Percentiles rank a stretch among this genome's conserved stretches.
Evolutionary conservation across 2,797 vertebrate species (phyloP).

Genomic region (Momotus momota): DNA sequence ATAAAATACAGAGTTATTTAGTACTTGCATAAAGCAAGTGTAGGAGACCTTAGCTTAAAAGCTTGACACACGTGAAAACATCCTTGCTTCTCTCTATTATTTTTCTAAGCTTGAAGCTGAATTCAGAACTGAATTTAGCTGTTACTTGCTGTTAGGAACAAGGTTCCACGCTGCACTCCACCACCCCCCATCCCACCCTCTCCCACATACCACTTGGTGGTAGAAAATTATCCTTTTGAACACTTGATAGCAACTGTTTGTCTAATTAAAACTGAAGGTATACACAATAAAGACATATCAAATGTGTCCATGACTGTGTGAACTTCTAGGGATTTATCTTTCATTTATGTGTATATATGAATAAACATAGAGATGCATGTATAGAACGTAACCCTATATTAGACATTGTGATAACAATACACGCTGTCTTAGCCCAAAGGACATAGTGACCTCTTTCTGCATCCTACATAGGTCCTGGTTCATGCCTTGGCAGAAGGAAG

Average conservation of each 20-base stretch:
- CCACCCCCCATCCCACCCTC: accelerated
- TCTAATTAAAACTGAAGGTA: neutral
- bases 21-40: constrained; percentile 37
- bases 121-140: constrained; percentile 10
- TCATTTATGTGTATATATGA: neutral
- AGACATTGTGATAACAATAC: neutral
- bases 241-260: neutral
- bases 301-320: neutral
- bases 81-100: neutral
- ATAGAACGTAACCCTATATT: neutral
- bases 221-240: neutral
- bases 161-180: neutral
- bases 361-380: neutral
- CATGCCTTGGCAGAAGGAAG: neutral
- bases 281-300: neutral
- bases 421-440: neutral
- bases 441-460: neutral
- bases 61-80: constrained; percentile 20
- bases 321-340: neutral
- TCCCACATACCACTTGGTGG: neutral
- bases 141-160: neutral
- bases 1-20: constrained; percentile 55
- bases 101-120: neutral
- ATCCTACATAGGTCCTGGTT: neutral
- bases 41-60: constrained; percentile 52